Evolutionary conservation across 2,797 vertebrate species (phyloP), one percentile per base, ranked within the genome.

Genomic region (Lepus oiostolus): DNA sequence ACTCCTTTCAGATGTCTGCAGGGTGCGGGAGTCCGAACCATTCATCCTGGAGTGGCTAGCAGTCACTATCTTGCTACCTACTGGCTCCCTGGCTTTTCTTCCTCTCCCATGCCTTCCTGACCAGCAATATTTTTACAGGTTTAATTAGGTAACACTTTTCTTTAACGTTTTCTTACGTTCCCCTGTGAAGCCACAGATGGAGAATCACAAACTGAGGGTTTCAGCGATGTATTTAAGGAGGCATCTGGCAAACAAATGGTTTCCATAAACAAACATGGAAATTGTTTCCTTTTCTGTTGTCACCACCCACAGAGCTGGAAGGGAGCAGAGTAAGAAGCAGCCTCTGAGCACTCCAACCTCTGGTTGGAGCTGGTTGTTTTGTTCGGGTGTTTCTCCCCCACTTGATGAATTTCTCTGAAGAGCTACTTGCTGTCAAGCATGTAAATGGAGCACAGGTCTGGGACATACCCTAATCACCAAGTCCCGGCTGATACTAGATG

Each of bases 191-290:
- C 60, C 38, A 60, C 84, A 87, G 65, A 85, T 60, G 74, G 76
- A 71, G 60, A 88, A 65, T 62, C 85, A 52, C n/a, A 84, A 72
- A 62, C 5, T 3, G 67, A 81, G 30, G 13, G 38, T 47, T 76
- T 93, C 42, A 62, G 13, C 0, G 4, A n/a, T 47, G 12, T 19
- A 38, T 6, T 84, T 22, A 47, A 9, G 84, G 71, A 86, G 63
- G 58, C 81, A 60, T 50, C 79, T 81, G 47, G 72, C 70, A 81
- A 84, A 77, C 42, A 90, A 90, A 82, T 10, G 30, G n/a, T 86
- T 91, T 72, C 79, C 63, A n/a, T 58, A 58, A 88, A 85, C 32
- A 91, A 35, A 42, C 68, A 32, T 10, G 67, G 93, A 54, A 3
- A 17, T n/a, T 5, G 21, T 81, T 65, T 91, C 79, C 75, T 26